A percentile compares a stretch with the other conserved stretches of the same genome.
Evolutionary conservation across 2,888 invertebrate species (phyloP).

Genomic region (Apomyelois bistriatella): DNA sequence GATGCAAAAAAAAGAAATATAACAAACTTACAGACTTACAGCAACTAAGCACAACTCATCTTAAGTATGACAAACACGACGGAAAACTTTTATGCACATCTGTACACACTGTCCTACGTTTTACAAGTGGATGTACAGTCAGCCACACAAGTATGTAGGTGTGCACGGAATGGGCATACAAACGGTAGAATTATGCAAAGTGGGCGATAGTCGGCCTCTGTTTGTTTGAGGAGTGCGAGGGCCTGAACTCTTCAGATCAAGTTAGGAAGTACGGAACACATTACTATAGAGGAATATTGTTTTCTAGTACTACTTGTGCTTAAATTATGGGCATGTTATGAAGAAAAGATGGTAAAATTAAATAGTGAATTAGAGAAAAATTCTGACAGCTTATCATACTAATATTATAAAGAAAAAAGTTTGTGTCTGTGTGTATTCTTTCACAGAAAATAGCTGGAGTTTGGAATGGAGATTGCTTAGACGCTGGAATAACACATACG

Average conservation of each 20-base stretch:
- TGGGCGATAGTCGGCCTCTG: slow-evolving; percentile 39
- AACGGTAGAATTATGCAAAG: slow-evolving; percentile 60
- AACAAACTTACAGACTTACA: too few relatives aligned
- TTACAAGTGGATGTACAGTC: neutral
- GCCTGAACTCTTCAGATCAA: neutral
- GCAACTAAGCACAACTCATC: too few relatives aligned
- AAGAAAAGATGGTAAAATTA: too few relatives aligned
- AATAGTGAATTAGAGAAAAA: too few relatives aligned
- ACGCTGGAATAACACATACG: too few relatives aligned
- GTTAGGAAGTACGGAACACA: neutral
- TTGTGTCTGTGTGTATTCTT: too few relatives aligned
- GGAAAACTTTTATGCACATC: slow-evolving; percentile 1
- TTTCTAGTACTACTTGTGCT: neutral
- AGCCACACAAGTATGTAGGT: slow-evolving; percentile 25
- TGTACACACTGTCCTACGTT: neutral
- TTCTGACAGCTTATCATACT: too few relatives aligned
- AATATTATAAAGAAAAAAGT: too few relatives aligned
- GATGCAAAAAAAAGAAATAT: too few relatives aligned
- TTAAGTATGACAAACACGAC: too few relatives aligned
- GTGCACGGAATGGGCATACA: slow-evolving; percentile 48
- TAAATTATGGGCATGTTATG: neutral
- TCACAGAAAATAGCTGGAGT: too few relatives aligned
- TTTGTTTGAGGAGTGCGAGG: slow-evolving; percentile 31
- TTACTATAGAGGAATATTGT: neutral
- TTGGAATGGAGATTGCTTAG: too few relatives aligned